These are phyloP conservation scores for Orcinus orca DNA, from an alignment of 2,113 vertebrate genomes.

Conservation along the genomic window DNA sequence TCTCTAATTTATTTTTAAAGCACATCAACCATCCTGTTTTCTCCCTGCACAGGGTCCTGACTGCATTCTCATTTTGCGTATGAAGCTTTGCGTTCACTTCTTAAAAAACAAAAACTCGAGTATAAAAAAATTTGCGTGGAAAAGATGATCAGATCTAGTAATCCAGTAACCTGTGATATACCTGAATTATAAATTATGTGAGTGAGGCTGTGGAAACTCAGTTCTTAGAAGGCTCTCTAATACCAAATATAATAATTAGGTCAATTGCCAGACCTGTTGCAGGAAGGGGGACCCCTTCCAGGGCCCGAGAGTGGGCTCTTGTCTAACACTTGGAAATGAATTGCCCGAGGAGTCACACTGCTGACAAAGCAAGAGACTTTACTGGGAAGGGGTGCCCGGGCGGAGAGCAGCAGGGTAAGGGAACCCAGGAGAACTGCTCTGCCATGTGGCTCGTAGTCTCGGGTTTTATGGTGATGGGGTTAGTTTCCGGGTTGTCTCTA, in stretches of 20 bases:
- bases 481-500: too few species aligned
- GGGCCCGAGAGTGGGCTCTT: too few species aligned
- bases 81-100: background rate
- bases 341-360: too few species aligned
- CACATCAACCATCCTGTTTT: background rate
- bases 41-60: background rate
- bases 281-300: too few species aligned
- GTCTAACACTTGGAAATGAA: too few species aligned
- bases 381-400: too few species aligned
- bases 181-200: background rate
- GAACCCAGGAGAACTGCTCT: too few species aligned
- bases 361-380: too few species aligned
- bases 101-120: background rate
- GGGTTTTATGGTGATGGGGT: too few species aligned
- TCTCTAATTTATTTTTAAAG: constrained; percentile 6
- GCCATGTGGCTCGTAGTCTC: too few species aligned
- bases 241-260: background rate
- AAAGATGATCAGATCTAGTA: background rate
- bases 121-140: background rate
- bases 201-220: background rate
- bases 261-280: background rate
- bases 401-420: too few species aligned
- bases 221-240: background rate
- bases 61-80: background rate
- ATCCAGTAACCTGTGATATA: background rate